Evolutionary conservation across 2,113 vertebrate genomes (phyloP), one percentile per base, ranked within the genome.

Genomic region (Vulpes ferrilata): DNA sequence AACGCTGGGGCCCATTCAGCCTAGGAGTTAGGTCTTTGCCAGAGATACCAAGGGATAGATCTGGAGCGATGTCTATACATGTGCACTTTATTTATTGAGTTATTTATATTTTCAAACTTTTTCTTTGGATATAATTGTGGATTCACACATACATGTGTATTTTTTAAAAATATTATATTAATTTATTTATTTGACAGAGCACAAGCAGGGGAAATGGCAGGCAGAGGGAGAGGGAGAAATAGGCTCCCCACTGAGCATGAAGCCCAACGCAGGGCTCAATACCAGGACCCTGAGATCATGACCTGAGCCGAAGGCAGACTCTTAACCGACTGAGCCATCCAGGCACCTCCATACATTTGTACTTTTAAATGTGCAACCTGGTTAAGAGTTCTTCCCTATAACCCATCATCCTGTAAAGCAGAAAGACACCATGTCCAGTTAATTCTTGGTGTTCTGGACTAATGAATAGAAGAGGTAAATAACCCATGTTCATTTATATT

Each of bases 361-460:
- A 64, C 69, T 84, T 97, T 91, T 55, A 73, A 89, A 79, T 59
- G 4, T 19, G 11, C 27, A 73, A 60, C 51, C 16, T 65, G 64
- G 57, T n/a, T 80, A 80, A 93, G 69, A 92, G 69, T 67, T 48
- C 79, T 96, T 64, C 81, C 65, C 20, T 19, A 78, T 64, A 78
- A 71, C 55, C 7, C 11, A 48, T 86, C 11, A 43, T 89, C 20
- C 30, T 23, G 19, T n/a, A 53, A 96, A 65, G 69, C 30, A 80
- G 76, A 94, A 85, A 82, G 73, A 57, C 85, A 69, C 43, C 53
- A 38, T 35, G 20, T 76, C 48, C 20, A 48, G 22, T 88, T 76
- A 93, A 53, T 91, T 55, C 35, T 95, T 89, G 59, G 35, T 88
- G 96, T 96, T 93, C 57, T 93, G 51, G 81, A 73, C 27, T 89